phyloP scores from a whole-genome alignment of 2,113 vertebrate genomes.

The Microtus richardsoni region DNA sequence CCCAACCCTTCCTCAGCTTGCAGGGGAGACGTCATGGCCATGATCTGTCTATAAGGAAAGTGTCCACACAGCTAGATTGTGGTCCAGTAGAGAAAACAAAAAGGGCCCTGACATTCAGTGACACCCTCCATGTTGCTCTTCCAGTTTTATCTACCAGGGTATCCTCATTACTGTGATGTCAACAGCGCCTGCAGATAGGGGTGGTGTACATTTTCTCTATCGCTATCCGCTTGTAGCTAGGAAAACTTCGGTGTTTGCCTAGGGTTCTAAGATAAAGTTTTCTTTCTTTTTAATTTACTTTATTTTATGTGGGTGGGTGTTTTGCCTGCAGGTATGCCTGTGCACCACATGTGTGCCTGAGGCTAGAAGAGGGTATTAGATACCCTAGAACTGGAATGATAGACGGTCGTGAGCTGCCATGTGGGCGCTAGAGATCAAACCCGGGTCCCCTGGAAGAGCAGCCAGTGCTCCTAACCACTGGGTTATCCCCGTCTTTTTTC shows the following conservation, averaged over 20 bases:
- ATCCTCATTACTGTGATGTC: neutral
- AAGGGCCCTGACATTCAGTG: accelerated
- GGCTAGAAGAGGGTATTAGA: neutral
- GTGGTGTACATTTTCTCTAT: accelerated
- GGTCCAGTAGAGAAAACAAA: neutral
- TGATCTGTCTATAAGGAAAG: neutral
- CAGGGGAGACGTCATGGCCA: neutral
- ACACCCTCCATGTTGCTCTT: neutral
- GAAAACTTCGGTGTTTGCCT: neutral
- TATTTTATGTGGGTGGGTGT: neutral
- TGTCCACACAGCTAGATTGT: accelerated
- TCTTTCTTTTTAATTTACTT: neutral
- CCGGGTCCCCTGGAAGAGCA: neutral
- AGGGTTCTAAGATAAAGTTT: neutral
- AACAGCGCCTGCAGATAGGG: accelerated
- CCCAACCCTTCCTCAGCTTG: neutral
- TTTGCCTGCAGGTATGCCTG: neutral
- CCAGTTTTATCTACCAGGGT: neutral
- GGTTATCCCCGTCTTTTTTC: neutral
- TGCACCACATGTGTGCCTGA: neutral
- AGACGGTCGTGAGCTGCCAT: neutral
- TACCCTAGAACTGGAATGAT: neutral
- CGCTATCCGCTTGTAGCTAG: neutral
- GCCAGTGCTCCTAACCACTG: neutral
- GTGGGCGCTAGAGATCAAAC: neutral